A percentile compares a stretch with the other conserved stretches of the same genome.
Conservation (phyloP, 2,797 vertebrate genomes). For the Hoplostethus atlanticus region DNA sequence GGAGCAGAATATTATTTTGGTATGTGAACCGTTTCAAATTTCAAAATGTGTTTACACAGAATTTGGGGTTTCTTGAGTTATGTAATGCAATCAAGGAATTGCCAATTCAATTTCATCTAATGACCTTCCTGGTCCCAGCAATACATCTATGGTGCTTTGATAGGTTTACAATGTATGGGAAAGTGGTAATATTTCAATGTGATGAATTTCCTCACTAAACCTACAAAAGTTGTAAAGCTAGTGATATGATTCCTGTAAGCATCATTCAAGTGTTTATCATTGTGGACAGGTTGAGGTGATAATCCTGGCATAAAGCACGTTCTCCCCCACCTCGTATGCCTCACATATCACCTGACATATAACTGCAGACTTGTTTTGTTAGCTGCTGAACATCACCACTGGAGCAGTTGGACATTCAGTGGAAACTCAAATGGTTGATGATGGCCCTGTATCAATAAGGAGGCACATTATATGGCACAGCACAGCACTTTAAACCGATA, state of each 20-base stretch:
- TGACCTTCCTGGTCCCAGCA: slow-evolving; percentile 7
- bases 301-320: slow-evolving; percentile 33
- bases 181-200: slow-evolving; percentile 51
- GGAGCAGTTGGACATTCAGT: too few relatives aligned
- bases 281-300: slow-evolving; percentile 13
- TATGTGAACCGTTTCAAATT: too few relatives aligned
- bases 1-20: too few relatives aligned
- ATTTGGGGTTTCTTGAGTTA: background rate
- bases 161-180: slow-evolving; percentile 14
- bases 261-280: slow-evolving; percentile 43
- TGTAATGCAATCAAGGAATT: background rate
- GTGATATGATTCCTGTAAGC: slow-evolving; percentile 17
- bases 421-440: too few relatives aligned
- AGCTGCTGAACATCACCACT: too few relatives aligned
- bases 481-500: background rate
- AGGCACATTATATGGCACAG: too few relatives aligned
- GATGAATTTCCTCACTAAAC: slow-evolving; percentile 61
- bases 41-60: background rate
- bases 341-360: slow-evolving; percentile 32
- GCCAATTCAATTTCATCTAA: slow-evolving; percentile 11
- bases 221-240: slow-evolving; percentile 31
- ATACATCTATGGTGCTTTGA: slow-evolving; percentile 2
- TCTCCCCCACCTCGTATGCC: background rate
- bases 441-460: too few relatives aligned
- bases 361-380: too few relatives aligned